Percentiles rank a stretch among this genome's conserved stretches.
Conservation (phyloP, 2,797 vertebrate species). For the Phataginus tricuspis region DNA sequence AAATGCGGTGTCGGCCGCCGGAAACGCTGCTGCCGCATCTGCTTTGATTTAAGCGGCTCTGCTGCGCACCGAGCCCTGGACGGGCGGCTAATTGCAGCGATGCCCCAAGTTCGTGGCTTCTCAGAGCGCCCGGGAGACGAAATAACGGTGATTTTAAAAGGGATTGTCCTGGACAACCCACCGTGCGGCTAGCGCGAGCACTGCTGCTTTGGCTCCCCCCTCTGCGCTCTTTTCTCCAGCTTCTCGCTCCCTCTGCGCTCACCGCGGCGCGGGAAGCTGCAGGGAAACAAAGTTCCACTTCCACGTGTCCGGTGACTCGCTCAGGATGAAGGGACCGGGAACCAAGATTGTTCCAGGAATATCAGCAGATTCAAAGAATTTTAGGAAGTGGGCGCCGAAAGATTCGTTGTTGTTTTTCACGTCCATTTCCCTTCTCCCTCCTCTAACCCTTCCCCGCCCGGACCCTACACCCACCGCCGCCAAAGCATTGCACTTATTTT, state of each 20-base stretch:
- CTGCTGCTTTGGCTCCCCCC: background rate
- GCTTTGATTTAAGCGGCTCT: conserved; percentile 69
- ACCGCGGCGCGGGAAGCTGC: background rate
- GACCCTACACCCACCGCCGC: background rate
- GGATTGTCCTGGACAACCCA: background rate
- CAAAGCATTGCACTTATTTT: background rate
- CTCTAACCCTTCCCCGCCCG: background rate
- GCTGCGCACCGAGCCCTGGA: conserved; percentile 67
- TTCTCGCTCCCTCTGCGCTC: background rate
- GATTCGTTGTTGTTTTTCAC: background rate
- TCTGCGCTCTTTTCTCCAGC: background rate
- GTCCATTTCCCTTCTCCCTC: background rate
- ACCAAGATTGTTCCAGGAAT: background rate
- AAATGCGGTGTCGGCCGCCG: conserved; percentile 69
- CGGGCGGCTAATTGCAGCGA: conserved; percentile 68
- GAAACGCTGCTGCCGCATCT: conserved; percentile 68
- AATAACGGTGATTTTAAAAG: background rate
- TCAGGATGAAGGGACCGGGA: background rate
- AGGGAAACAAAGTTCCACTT: background rate
- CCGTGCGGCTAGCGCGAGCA: background rate
- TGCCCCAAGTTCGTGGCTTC: background rate
- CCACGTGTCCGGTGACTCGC: background rate
- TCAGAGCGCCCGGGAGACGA: background rate
- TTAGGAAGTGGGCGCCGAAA: background rate
- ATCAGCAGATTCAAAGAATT: background rate